phyloP scores from a whole-genome alignment of 2,888 invertebrate genomes.

The Pteria penguin region DNA sequence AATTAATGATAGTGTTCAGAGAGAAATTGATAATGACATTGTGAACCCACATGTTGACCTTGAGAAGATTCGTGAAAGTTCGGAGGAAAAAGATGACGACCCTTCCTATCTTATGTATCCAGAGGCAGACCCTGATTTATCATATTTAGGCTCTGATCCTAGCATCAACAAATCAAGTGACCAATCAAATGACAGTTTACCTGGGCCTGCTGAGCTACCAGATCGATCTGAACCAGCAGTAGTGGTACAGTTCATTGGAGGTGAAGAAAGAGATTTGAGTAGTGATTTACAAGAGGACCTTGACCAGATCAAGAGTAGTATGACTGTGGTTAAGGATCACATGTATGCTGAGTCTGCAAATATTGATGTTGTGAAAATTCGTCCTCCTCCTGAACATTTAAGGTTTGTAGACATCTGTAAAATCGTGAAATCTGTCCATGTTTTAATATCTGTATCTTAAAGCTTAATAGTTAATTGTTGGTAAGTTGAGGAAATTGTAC shows the following conservation, averaged over 20 bases:
- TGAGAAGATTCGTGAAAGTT: neutral
- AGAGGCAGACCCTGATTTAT: constrained; percentile 14
- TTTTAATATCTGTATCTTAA: no score
- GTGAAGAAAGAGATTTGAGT: neutral
- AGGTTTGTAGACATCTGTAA: constrained; percentile 8
- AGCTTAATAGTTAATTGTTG: no score
- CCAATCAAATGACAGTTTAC: constrained; percentile 9
- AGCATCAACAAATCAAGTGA: neutral
- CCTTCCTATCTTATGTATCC: constrained; percentile 8
- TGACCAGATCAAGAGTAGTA: constrained; percentile 6
- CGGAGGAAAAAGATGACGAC: neutral
- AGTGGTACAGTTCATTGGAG: neutral
- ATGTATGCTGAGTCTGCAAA: constrained; percentile 32
- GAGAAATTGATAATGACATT: constrained; percentile 9
- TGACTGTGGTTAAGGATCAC: constrained; percentile 9
- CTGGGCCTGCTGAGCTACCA: neutral
- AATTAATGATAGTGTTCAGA: constrained; percentile 2
- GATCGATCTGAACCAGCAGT: neutral
- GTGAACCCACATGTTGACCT: constrained; percentile 2
- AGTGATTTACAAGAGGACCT: constrained; percentile 16
- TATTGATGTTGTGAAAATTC: constrained; percentile 40
- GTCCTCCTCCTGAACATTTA: constrained; percentile 31
- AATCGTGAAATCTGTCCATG: neutral
- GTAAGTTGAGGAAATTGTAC: no score
- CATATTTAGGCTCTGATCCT: constrained; percentile 4